A percentile compares a stretch with the other conserved stretches of the same genome.
phyloP scores from a whole-genome alignment of 2,888 invertebrate genomes.

The Crepidodera aurea region DNA sequence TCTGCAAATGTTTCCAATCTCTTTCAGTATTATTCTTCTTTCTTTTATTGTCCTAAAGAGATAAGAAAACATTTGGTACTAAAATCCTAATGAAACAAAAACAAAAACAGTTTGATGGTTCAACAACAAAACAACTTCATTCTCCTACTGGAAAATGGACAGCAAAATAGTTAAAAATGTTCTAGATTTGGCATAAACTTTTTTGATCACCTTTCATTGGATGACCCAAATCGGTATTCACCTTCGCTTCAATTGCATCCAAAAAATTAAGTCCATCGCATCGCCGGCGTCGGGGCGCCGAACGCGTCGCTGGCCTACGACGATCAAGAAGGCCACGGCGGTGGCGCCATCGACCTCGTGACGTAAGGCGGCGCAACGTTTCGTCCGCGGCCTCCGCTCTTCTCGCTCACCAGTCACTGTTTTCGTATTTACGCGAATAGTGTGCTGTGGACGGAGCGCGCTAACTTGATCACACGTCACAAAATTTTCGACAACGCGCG shows the following conservation, averaged over 20 bases:
- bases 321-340: constrained; percentile 45
- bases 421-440: constrained; percentile 8
- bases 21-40: too few species aligned
- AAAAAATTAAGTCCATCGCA: constrained; percentile 7
- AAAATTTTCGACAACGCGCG: constrained; percentile 9
- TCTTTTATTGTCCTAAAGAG: too few species aligned
- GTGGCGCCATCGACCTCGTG: constrained; percentile 57
- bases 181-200: too few species aligned
- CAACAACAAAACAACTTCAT: too few species aligned
- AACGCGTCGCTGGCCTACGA: constrained; percentile 53
- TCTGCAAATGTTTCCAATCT: too few species aligned
- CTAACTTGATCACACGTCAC: background rate
- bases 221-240: constrained; percentile 10
- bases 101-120: too few species aligned
- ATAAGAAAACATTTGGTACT: too few species aligned
- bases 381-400: constrained; percentile 15
- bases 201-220: background rate
- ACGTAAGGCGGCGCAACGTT: constrained; percentile 43
- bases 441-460: constrained; percentile 7
- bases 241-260: constrained; percentile 2
- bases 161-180: too few species aligned
- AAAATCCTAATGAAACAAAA: too few species aligned
- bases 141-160: too few species aligned
- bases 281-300: constrained; percentile 19
- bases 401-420: constrained; percentile 11